phyloP scores from a whole-genome alignment of 2,797 vertebrate species.

The Pantherophis vulpinus region DNA sequence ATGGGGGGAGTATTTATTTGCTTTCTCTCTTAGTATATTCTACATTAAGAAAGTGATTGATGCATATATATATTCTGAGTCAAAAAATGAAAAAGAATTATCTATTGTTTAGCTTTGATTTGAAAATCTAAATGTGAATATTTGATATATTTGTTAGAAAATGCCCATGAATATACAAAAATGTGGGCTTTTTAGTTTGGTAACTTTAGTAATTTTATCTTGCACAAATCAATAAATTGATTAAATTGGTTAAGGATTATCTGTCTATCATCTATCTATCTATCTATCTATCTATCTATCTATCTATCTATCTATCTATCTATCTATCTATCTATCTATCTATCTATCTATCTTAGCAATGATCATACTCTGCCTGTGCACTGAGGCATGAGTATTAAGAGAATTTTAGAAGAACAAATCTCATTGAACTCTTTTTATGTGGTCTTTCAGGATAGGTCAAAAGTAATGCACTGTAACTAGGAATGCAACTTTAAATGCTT shows the following conservation, averaged over 20 bases:
- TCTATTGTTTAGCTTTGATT: background rate
- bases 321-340: too few relatives aligned
- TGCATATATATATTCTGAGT: background rate
- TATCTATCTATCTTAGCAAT: background rate
- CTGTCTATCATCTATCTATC: too few relatives aligned
- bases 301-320: too few relatives aligned
- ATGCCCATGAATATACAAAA: background rate
- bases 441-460: constrained; percentile 60
- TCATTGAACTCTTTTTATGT: constrained; percentile 54
- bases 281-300: too few relatives aligned
- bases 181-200: background rate
- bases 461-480: constrained; percentile 50
- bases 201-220: background rate
- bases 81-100: background rate
- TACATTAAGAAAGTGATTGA: background rate
- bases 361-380: constrained; percentile 14
- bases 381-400: constrained; percentile 18
- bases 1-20: background rate
- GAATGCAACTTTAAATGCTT: constrained; percentile 64
- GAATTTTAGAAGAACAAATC: constrained; percentile 30
- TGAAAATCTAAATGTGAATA: background rate
- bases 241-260: background rate
- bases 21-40: background rate
- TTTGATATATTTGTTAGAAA: background rate
- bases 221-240: background rate